Conservation (phyloP, 2,888 invertebrate species). For the Tetragonula carbonaria region DNA sequence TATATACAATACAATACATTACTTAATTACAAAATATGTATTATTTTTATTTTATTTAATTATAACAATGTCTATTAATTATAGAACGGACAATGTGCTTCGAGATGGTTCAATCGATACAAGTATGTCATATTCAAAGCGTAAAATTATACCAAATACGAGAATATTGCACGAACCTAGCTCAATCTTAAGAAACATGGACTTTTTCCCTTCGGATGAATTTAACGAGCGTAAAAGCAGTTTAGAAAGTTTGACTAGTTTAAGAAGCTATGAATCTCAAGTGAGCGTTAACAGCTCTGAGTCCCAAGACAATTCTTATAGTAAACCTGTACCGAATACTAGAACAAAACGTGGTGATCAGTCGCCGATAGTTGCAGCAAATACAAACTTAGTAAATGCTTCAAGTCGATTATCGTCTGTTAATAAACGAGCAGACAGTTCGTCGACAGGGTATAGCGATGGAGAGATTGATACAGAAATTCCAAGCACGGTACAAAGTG, state of each 20-base stretch:
- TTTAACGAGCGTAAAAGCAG: constrained; percentile 85
- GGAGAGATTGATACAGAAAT: constrained; percentile 84
- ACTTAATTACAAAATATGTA: not conserved
- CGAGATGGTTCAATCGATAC: constrained; percentile 77
- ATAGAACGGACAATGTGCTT: constrained; percentile 79
- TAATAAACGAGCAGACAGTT: constrained; percentile 79
- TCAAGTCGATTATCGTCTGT: constrained; percentile 75
- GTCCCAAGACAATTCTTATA: constrained; percentile 75
- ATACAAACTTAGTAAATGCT: constrained; percentile 70
- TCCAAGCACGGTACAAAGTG: constrained; percentile 80
- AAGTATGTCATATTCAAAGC: constrained; percentile 80
- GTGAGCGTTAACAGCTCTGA: constrained; percentile 84
- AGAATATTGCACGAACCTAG: constrained; percentile 81
- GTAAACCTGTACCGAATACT: constrained; percentile 80
- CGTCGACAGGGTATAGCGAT: constrained; percentile 83
- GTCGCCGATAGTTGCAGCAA: constrained; percentile 67
- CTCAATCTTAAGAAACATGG: constrained; percentile 77
- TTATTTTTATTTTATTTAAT: not conserved
- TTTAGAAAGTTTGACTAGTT: constrained; percentile 85
- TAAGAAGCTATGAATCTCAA: constrained; percentile 84
- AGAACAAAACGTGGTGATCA: constrained; percentile 80
- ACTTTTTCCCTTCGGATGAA: constrained; percentile 74
- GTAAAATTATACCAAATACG: constrained; percentile 80
- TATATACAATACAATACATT: not conserved
- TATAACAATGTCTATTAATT: constrained; percentile 50